A percentile compares a stretch with the other conserved stretches of the same genome.
phyloP scores from a whole-genome alignment of 2,888 invertebrate genomes.

The Tuta absoluta region DNA sequence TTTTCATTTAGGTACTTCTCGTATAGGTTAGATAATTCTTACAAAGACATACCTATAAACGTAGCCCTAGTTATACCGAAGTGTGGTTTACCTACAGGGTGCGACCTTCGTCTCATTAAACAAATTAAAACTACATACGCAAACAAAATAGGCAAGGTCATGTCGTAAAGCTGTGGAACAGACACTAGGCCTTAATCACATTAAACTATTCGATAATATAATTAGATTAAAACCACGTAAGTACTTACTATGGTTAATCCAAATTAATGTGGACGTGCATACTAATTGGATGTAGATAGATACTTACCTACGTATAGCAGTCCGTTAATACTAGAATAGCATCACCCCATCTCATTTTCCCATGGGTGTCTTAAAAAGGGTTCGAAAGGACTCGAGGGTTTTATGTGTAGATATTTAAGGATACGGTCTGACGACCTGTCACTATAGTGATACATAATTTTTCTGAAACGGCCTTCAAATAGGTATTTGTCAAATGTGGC shows the following conservation, averaged over 20 bases:
- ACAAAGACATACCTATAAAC: too few species aligned
- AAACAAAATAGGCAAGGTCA: conserved; percentile 4
- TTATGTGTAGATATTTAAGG: too few species aligned
- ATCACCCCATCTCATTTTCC: too few species aligned
- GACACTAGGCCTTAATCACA: conserved; percentile 1
- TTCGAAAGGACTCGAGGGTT: too few species aligned
- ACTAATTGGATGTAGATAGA: background rate
- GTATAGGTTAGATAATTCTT: too few species aligned
- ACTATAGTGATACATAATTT: too few species aligned
- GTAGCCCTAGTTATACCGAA: background rate
- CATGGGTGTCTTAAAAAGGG: too few species aligned
- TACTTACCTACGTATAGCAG: background rate
- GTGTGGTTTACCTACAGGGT: background rate
- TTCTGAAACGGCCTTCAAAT: too few species aligned
- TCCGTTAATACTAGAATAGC: too few species aligned
- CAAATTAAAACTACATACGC: background rate
- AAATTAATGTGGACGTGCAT: background rate
- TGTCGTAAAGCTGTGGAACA: background rate
- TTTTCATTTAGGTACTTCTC: too few species aligned
- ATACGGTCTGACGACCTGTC: too few species aligned
- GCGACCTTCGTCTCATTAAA: background rate
- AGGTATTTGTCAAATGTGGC: too few species aligned
- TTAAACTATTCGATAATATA: conserved; percentile 1
- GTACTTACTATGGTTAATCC: background rate
- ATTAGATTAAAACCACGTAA: background rate